Conservation (phyloP, 2,888 invertebrate species). For the Cotesia congregata region DNA sequence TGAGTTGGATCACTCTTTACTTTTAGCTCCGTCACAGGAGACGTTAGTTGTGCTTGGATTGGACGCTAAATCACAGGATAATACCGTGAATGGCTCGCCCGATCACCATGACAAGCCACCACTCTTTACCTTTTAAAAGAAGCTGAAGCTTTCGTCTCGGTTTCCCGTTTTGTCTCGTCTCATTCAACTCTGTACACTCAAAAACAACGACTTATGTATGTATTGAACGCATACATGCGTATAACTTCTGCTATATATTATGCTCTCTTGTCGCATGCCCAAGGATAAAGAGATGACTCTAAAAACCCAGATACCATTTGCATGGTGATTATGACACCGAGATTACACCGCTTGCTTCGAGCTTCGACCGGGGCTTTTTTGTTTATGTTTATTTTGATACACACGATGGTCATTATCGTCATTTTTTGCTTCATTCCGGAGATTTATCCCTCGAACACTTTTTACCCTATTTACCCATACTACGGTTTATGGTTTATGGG, state of each 20-base stretch:
- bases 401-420: background rate
- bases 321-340: constrained; percentile 15
- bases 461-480: background rate
- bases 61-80: constrained; percentile 56
- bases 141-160: constrained; percentile 29
- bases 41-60: background rate
- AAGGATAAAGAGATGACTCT: constrained; percentile 16
- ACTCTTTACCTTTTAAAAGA: constrained; percentile 22
- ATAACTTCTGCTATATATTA: constrained; percentile 5
- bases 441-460: background rate
- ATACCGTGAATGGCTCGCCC: constrained; percentile 52
- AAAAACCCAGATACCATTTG: constrained; percentile 11
- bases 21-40: background rate
- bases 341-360: background rate
- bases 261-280: constrained; percentile 16
- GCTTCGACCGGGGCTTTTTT: background rate
- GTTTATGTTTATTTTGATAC: background rate
- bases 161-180: constrained; percentile 23
- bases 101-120: constrained; percentile 46
- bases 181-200: constrained; percentile 2
- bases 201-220: background rate
- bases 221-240: background rate
- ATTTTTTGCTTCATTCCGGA: background rate
- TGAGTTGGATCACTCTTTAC: constrained; percentile 30
- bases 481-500: background rate